These are phyloP conservation scores for Lagodon rhomboides DNA, from an alignment of 2,797 vertebrate species.

Conservation along the genomic window DNA sequence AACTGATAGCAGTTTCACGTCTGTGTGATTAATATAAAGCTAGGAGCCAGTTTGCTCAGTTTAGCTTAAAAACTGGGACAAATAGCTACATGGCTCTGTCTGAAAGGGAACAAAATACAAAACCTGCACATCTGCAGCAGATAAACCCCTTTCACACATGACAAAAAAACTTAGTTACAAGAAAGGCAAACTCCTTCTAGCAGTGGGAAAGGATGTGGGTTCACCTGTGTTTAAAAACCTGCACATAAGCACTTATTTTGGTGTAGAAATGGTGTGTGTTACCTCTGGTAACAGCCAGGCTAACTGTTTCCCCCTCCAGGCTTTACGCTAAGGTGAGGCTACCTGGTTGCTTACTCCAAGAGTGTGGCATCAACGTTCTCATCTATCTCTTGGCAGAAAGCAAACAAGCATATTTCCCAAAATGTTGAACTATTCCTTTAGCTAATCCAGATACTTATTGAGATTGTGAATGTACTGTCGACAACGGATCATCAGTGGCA, in stretches of 20 bases:
- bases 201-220: no score
- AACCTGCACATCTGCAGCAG: not conserved
- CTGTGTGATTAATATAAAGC: not conserved
- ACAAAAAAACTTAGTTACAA: not conserved
- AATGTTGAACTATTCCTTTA: conserved; percentile 33
- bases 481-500: conserved; percentile 29
- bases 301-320: not conserved
- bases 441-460: conserved; percentile 22
- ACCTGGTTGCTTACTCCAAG: not conserved
- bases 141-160: no score
- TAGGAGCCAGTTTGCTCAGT: not conserved
- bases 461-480: conserved; percentile 9
- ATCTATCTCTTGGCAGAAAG: not conserved
- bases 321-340: not conserved
- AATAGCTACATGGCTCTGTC: not conserved
- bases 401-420: conserved; percentile 5
- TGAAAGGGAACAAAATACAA: not conserved
- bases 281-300: no score
- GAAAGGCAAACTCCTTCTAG: no score
- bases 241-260: no score
- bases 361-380: not conserved
- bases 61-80: not conserved
- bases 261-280: no score
- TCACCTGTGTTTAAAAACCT: no score
- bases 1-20: not conserved